These are phyloP conservation scores for Mionectes macconnelli DNA, from an alignment of 2,113 vertebrate species.

Conservation along the genomic window DNA sequence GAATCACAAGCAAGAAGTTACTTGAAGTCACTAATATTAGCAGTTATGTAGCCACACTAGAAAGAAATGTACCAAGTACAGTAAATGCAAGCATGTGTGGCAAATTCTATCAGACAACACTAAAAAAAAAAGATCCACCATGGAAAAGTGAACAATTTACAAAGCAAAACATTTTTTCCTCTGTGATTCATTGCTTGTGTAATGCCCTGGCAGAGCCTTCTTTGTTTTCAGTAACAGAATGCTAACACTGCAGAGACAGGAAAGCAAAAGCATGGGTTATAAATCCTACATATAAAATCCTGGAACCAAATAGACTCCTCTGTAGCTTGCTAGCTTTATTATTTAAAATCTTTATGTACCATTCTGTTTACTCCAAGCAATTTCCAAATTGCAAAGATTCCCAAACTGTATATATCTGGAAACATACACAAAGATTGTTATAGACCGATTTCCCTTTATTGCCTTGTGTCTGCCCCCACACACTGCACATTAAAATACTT, in stretches of 20 bases:
- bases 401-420: constrained; percentile 48
- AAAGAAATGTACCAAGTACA: background rate
- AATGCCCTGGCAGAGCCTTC: constrained; percentile 63
- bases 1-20: constrained; percentile 26
- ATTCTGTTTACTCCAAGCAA: constrained; percentile 46
- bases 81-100: constrained; percentile 31
- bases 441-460: constrained; percentile 48
- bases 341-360: constrained; percentile 54
- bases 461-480: constrained; percentile 50
- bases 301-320: constrained; percentile 35
- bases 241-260: constrained; percentile 64
- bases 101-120: constrained; percentile 20
- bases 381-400: constrained; percentile 55
- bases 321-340: constrained; percentile 50
- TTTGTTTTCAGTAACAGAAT: constrained; percentile 69
- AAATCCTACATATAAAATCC: constrained; percentile 68
- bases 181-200: constrained; percentile 68
- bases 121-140: constrained; percentile 31
- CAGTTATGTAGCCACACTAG: background rate
- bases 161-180: constrained; percentile 67
- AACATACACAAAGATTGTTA: constrained; percentile 28
- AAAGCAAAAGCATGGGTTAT: constrained; percentile 62
- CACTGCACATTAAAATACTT: constrained; percentile 60
- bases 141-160: constrained; percentile 61
- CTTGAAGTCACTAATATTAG: background rate